A percentile compares a stretch with the other conserved stretches of the same genome.
Evolutionary conservation across 2,888 invertebrate genomes (phyloP).

Genomic region (Trachelus troglodyta): DNA sequence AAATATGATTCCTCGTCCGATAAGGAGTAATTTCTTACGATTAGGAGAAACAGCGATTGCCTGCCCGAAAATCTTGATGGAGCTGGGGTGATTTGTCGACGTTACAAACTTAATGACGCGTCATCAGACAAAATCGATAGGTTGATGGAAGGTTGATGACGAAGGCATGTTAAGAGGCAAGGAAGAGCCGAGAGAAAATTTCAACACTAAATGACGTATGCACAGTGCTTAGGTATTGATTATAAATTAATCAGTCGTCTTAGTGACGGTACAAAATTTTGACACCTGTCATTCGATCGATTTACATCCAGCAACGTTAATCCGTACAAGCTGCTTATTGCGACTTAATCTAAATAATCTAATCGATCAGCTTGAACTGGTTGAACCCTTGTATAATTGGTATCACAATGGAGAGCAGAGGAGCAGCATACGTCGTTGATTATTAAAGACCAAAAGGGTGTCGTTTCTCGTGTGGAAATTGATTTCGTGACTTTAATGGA

Average conservation of each 20-base stretch:
- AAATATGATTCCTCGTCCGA: neutral
- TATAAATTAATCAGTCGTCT: neutral
- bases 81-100: too few species aligned
- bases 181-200: neutral
- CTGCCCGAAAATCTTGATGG: neutral
- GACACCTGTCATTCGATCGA: neutral
- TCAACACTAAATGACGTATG: neutral
- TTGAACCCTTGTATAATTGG: neutral
- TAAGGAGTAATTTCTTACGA: neutral
- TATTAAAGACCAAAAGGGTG: neutral
- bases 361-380: neutral
- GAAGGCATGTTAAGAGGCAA: neutral
- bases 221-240: neutral
- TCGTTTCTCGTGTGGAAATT: neutral
- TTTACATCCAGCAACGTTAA: neutral
- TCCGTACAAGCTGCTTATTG: neutral
- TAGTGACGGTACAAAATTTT: neutral
- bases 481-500: neutral
- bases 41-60: neutral
- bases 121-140: neutral
- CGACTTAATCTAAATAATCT: neutral
- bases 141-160: neutral
- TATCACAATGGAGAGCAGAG: neutral
- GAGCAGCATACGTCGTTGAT: neutral
- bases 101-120: neutral